A percentile compares a stretch with the other conserved stretches of the same genome.
phyloP scores from a whole-genome alignment of 2,113 vertebrate genomes.

The Oriolus oriolus region DNA sequence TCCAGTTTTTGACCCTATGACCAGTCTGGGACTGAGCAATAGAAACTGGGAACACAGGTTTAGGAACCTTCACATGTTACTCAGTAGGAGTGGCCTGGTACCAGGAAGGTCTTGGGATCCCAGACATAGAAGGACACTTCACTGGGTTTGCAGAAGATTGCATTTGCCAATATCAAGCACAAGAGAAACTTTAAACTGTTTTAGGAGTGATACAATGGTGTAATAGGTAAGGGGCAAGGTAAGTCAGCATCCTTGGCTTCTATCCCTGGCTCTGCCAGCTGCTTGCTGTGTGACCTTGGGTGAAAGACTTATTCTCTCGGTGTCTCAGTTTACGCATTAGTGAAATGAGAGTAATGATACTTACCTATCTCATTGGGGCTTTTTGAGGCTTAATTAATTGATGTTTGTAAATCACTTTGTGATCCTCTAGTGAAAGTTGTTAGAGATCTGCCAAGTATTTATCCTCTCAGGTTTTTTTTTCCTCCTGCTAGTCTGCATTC shows the following conservation, averaged over 20 bases:
- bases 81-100: neutral
- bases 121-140: neutral
- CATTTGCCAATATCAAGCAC: neutral
- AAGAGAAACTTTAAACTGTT: neutral
- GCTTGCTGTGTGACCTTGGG: conserved; percentile 40
- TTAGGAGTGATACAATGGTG: neutral
- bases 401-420: conserved; percentile 53
- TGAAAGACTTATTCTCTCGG: conserved; percentile 11
- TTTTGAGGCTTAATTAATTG: conserved; percentile 58
- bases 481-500: neutral
- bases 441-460: conserved; percentile 55
- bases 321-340: conserved; percentile 51
- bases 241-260: neutral
- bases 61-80: neutral
- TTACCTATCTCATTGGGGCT: conserved; percentile 29
- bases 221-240: neutral
- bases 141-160: neutral
- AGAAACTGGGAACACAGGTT: neutral
- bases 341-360: conserved; percentile 61
- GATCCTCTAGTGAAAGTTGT: conserved; percentile 41
- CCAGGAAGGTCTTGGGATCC: neutral
- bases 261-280: conserved; percentile 8
- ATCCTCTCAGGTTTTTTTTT: neutral
- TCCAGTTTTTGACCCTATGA: neutral
- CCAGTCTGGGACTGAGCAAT: neutral